Base-by-base conservation (phyloP, 2,888 invertebrate genomes). In the Andrena minutula region DNA sequence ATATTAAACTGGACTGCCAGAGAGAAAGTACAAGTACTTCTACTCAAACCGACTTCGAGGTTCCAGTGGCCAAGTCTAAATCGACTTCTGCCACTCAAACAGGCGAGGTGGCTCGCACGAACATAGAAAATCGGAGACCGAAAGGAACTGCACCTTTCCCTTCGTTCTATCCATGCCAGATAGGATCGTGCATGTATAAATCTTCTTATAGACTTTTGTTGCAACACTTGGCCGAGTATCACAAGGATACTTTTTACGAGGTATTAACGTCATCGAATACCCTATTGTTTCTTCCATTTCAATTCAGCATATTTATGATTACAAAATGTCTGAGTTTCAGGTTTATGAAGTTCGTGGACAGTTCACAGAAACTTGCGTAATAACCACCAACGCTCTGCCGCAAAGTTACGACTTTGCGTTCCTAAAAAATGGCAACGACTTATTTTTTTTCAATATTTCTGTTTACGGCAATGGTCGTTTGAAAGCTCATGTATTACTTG, bases 191-290 rank as follows among this genome's bases (percentile, higher is more conserved):
- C 81, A 89, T 89, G 2, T 92, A 93, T 60, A 89, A 94, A 79
- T 89, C 95, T 23, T 94, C 94, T 2, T 89, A 94, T 64, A 94
- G 93, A 23, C 93, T 95, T 68, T 92, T 95, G 95, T 74, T 41
- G 41, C 41, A 41, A 4, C 41, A 41, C 41, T 4, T 41, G 41
- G 16, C 1, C 4, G 94, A 94, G 89, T 94, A 91, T 87, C 95
- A 95, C 84, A 87, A 93, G 76, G 93, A 94, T 32, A 92, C 94
- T 79, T 94, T 95, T 75, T 92, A 94, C 79, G 95, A 95, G 94
- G 95, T 95, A 82, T 30, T 4, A 64, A 80, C 20, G 53, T 56
- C 0, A 41, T 23, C 23, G 35, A 26, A 41, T n/a, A 10, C 10
- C 5, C 2, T 49, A 10, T 35, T 41, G 16, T n/a, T 49, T 26